Base-by-base conservation (phyloP, 2,797 vertebrate genomes). In the Peromyscus attwateri region DNA sequence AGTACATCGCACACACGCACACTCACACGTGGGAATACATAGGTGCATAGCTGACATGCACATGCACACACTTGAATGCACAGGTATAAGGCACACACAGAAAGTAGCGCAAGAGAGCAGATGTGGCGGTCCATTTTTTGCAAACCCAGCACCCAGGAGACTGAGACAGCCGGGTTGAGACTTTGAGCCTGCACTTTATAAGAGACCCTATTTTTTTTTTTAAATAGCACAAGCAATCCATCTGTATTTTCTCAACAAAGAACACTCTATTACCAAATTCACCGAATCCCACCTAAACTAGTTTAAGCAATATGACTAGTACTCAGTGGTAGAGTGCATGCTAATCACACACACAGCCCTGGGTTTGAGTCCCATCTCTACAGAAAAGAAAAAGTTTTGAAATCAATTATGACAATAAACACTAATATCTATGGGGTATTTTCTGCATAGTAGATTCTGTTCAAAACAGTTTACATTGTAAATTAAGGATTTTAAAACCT, bases 181-280 rank as follows among this genome's bases (percentile, higher is more conserved):
- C 60, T 91, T 68, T 52, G 62, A 81, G n/a, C 17, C n/a, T 31
- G 34, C 2, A 19, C 10, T 68, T 70, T 66, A 70, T 3, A 70
- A 52, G 16, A 70, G 34, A 40, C 8, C 46, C 46, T 52, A 12
- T 8, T 43, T 29, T 64, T 29, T 25, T 27, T 49, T n/a, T n/a
- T n/a, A n/a, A 12, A 27, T n/a, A 21, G 8, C 16, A 40, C 19
- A 80, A 91, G 27, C n/a, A 70, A 62, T 62, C 43, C 13, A 37
- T 66, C 21, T 77, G 5, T 14, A 77, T 89, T 92, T 96, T 87
- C 49, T 90, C 71, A 80, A 27, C 46, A 70, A 76, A 95, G 75
- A 91, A 6, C 19, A 52, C 25, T 52, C 1, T 88, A 49, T 76
- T 88, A 14, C 85, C 73, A 89, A 91, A 75, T 82, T 70, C 73